Conservation (phyloP, 2,113 vertebrate species). For the Paramisgurnus dabryanus region DNA sequence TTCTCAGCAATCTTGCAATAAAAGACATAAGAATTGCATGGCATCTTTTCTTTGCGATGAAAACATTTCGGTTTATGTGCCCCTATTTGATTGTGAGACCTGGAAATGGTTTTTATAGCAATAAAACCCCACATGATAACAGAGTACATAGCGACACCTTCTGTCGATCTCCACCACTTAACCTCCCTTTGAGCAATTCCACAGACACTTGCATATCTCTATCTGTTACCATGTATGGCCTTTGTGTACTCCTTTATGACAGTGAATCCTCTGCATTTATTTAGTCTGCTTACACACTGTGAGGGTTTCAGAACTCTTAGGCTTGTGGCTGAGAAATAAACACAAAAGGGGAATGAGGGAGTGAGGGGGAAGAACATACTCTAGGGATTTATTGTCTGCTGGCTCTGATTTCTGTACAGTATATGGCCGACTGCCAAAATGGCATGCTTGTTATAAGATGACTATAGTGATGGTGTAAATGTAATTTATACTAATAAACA, state of each 20-base stretch:
- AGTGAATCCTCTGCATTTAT: constrained; percentile 51
- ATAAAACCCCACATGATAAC: not conserved
- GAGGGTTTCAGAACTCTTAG: constrained; percentile 41
- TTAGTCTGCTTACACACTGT: constrained; percentile 46
- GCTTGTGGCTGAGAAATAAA: constrained; percentile 37
- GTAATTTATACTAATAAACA: too few species aligned
- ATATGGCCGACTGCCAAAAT: not conserved
- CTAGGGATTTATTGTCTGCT: not conserved
- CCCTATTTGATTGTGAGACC: not conserved
- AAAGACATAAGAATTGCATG: not conserved
- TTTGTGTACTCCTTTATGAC: constrained; percentile 49
- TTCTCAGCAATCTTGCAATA: not conserved
- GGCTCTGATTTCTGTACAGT: constrained; percentile 10
- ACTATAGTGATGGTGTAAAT: not conserved
- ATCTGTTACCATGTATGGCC: constrained; percentile 59
- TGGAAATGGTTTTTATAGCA: not conserved
- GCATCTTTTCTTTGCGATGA: not conserved
- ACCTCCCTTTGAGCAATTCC: not conserved
- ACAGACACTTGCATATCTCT: constrained; percentile 29
- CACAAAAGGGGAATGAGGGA: constrained; percentile 18
- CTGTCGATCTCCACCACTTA: not conserved
- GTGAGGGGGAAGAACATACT: constrained; percentile 21
- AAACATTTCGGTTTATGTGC: not conserved
- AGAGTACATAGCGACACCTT: not conserved
- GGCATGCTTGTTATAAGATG: not conserved